Conservation (phyloP, 30 jellyfish, hydroid and myxozoan species). For the Turritopsis dohrnii region DNA sequence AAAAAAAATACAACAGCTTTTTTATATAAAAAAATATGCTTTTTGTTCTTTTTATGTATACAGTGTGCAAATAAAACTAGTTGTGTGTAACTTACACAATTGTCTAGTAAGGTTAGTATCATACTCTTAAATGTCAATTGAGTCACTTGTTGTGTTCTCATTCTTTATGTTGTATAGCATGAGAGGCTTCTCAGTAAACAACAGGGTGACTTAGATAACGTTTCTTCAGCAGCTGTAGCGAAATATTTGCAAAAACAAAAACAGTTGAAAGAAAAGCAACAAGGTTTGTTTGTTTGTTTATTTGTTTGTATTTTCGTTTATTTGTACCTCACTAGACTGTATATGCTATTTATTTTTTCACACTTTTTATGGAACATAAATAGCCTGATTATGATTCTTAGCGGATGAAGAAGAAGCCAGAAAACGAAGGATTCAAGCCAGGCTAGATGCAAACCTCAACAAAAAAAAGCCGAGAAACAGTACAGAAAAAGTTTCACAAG, state of each 20-base stretch:
- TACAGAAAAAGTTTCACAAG: neutral
- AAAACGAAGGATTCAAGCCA: slow-evolving; percentile 44
- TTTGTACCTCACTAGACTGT: no score
- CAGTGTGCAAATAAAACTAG: no score
- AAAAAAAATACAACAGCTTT: no score
- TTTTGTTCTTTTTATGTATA: no score
- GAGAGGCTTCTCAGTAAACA: neutral
- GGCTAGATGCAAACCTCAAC: slow-evolving; percentile 43
- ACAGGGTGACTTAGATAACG: neutral
- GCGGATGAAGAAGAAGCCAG: slow-evolving; percentile 73
- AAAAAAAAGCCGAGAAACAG: slow-evolving; percentile 17
- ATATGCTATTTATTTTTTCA: no score
- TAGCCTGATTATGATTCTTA: slow-evolving; percentile 11
- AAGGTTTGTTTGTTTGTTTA: slow-evolving; percentile 32
- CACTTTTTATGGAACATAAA: no score
- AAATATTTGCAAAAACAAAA: slow-evolving; percentile 56
- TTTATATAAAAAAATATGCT: no score
- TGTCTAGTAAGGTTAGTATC: no score
- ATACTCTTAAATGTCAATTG: neutral
- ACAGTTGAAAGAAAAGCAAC: slow-evolving; percentile 32
- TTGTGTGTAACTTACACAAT: no score
- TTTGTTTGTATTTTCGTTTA: neutral
- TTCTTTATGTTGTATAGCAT: neutral
- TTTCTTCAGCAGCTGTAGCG: slow-evolving; percentile 58
- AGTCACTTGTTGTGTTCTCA: neutral